A percentile compares a stretch with the other conserved stretches of the same genome.
Conservation (phyloP, 2,113 vertebrate species). For the Cynoglossus semilaevis region DNA sequence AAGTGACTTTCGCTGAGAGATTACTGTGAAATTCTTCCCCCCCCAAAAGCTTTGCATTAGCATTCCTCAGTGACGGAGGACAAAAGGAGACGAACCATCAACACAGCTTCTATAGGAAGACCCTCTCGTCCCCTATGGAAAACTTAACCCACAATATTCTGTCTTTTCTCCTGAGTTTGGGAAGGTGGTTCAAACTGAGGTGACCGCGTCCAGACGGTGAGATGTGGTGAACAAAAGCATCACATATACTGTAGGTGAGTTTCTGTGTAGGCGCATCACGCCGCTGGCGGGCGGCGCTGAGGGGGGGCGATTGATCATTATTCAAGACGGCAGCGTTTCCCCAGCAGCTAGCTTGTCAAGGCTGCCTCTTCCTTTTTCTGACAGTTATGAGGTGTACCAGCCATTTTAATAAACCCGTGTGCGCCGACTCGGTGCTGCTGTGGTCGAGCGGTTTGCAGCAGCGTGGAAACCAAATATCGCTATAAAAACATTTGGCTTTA, state of each 20-base stretch:
- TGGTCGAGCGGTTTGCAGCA: slow-evolving; percentile 17
- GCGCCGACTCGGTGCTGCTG: slow-evolving; percentile 11
- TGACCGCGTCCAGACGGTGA: slow-evolving; percentile 20
- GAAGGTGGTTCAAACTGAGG: slow-evolving; percentile 19
- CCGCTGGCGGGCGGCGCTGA: too few species aligned
- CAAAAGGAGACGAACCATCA: background rate
- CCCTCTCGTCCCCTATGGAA: background rate
- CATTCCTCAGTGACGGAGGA: background rate
- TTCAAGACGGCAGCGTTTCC: slow-evolving; percentile 56
- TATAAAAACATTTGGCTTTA: slow-evolving; percentile 30
- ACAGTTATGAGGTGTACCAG: slow-evolving; percentile 51
- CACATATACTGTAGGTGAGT: too few species aligned
- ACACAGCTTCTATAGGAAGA: background rate
- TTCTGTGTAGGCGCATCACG: too few species aligned
- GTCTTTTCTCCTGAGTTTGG: background rate
- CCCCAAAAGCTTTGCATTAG: background rate
- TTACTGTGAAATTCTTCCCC: too few species aligned
- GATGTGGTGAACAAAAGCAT: slow-evolving; percentile 42
- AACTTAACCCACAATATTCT: slow-evolving; percentile 1
- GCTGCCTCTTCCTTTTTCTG: slow-evolving; percentile 43
- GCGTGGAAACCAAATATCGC: slow-evolving; percentile 6
- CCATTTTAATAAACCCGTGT: slow-evolving; percentile 36
- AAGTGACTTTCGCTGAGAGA: too few species aligned
- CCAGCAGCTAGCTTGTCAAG: slow-evolving; percentile 36
- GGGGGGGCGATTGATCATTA: slow-evolving; percentile 55